phyloP scores from a whole-genome alignment of 2,113 vertebrate species.

The Leuciscus idus region DNA sequence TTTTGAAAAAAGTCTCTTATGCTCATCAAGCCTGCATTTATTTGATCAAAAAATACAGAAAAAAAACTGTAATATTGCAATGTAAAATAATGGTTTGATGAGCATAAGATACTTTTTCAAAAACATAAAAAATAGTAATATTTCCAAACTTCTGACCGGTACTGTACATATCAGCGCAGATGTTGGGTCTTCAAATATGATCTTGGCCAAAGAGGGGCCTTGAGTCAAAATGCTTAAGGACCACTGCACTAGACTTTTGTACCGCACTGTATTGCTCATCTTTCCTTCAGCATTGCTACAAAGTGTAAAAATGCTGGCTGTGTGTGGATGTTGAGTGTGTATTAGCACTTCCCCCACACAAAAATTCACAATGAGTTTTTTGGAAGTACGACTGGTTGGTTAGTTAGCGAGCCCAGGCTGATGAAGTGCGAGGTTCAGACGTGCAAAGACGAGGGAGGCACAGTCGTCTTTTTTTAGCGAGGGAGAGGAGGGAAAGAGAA shows the following conservation, averaged over 20 bases:
- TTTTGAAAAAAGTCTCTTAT: too few species aligned
- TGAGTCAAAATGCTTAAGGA: too few species aligned
- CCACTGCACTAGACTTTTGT: background rate
- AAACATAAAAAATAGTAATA: too few species aligned
- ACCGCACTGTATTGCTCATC: background rate
- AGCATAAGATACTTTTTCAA: too few species aligned
- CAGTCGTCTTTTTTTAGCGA: constrained; percentile 35
- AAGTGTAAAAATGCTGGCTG: background rate
- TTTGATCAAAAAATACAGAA: too few species aligned
- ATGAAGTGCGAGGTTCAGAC: constrained; percentile 36
- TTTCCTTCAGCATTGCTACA: constrained; percentile 7
- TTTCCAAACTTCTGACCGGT: too few species aligned
- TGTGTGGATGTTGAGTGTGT: background rate
- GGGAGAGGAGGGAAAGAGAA: constrained; percentile 37
- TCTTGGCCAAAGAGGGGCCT: too few species aligned
- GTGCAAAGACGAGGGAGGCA: constrained; percentile 27
- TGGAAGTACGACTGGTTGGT: constrained; percentile 17
- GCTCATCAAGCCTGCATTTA: too few species aligned
- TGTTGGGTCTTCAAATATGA: too few species aligned
- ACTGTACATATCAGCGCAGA: too few species aligned
- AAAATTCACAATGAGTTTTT: constrained; percentile 21
- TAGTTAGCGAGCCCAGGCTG: constrained; percentile 35
- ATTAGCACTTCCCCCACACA: constrained; percentile 28
- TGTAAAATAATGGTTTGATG: too few species aligned
- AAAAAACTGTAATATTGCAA: too few species aligned